Conservation (phyloP, 2,888 invertebrate species). For the Calliphora vomitoria region DNA sequence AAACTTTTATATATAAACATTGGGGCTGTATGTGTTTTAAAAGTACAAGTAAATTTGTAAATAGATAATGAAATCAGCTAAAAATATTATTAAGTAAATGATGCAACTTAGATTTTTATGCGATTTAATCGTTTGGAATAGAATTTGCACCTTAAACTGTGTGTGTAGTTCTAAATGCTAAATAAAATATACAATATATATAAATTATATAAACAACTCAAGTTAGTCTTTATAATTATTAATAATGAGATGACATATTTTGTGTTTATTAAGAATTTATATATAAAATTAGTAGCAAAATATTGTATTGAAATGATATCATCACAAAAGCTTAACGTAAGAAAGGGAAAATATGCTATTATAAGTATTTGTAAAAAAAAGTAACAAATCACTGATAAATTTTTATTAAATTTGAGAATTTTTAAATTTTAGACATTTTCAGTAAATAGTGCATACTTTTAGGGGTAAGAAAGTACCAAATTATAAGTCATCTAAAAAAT, state of each 20-base stretch:
- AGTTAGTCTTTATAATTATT: constrained; percentile 5
- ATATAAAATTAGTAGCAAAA: not conserved
- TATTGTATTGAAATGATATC: constrained; percentile 5
- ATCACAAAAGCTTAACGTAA: not conserved
- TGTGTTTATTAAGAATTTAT: constrained; percentile 17
- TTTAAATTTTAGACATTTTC: too few species aligned
- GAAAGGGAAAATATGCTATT: not conserved
- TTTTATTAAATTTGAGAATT: too few species aligned
- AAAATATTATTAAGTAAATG: constrained; percentile 11
- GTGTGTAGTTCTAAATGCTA: not conserved
- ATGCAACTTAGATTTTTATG: constrained; percentile 39
- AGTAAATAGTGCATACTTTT: too few species aligned
- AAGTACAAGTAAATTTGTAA: constrained; percentile 14
- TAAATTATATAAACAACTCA: not conserved
- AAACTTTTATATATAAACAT: not conserved
- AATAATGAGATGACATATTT: constrained; percentile 12
- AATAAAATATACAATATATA: not conserved
- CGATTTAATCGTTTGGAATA: not conserved
- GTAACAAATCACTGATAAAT: too few species aligned
- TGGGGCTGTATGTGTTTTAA: not conserved
- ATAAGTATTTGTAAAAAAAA: too few species aligned
- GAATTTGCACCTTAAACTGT: constrained; percentile 25
- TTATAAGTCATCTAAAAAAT: too few species aligned
- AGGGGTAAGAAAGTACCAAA: too few species aligned
- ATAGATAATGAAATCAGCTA: constrained; percentile 47